Percentiles rank a stretch among this genome's conserved stretches.
Evolutionary conservation across 37 sponge, comb jelly and placozoan species (phyloP).

Genomic region (Crambe crambe): DNA sequence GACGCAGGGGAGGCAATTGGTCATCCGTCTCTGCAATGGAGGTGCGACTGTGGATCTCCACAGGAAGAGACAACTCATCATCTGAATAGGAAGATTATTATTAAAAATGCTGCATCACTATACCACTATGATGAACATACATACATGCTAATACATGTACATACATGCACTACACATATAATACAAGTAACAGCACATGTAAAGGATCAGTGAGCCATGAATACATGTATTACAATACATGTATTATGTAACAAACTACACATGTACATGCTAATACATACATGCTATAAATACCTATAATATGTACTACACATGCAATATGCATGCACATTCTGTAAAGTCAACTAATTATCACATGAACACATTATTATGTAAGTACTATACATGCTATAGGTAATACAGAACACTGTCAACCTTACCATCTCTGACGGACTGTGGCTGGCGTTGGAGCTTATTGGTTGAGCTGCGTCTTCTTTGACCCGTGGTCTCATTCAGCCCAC

Average conservation of each 20-base stretch:
- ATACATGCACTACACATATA: not conserved
- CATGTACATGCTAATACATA: not conserved
- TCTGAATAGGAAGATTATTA: not conserved
- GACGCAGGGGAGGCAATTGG: slow-evolving; percentile 11
- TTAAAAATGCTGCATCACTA: too few species aligned
- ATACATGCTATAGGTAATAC: not conserved
- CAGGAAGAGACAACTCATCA: not conserved
- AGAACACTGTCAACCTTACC: not conserved
- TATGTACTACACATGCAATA: too few species aligned
- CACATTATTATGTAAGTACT: not conserved
- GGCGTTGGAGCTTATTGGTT: slow-evolving; percentile 7
- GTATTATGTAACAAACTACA: not conserved
- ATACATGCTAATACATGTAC: not conserved
- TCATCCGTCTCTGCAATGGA: slow-evolving; percentile 23
- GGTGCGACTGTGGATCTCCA: not conserved
- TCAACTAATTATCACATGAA: too few species aligned
- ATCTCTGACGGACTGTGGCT: slow-evolving; percentile 17
- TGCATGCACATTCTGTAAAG: too few species aligned
- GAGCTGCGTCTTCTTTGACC: not conserved
- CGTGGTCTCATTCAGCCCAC: not conserved
- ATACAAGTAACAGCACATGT: too few species aligned
- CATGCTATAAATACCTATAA: too few species aligned
- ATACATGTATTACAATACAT: not conserved
- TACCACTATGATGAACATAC: not conserved
- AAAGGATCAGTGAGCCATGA: too few species aligned